These are phyloP conservation scores for Oreochromis tanganicae DNA, from an alignment of 2,113 vertebrate species.

Conservation along the genomic window DNA sequence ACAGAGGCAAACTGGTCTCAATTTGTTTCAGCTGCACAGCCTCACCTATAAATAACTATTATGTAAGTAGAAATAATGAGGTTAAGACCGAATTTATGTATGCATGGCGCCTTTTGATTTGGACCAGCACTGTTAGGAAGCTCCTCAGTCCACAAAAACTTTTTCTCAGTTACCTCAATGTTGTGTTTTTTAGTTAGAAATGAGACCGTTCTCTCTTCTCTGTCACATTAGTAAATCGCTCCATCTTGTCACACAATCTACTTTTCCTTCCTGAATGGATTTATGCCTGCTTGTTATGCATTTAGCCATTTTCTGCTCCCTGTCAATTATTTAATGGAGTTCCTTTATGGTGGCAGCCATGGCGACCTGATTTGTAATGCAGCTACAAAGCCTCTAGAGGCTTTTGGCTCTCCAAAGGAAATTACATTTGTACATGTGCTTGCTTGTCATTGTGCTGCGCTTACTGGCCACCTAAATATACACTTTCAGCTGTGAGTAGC, in stretches of 20 bases:
- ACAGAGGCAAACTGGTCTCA: not conserved
- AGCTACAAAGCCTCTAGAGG: not conserved
- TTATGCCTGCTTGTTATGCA: not conserved
- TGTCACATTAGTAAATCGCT: not conserved
- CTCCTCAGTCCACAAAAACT: not conserved
- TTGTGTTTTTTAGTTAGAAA: not conserved
- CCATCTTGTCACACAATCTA: not conserved
- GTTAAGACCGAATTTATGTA: not conserved
- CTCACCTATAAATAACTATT: not conserved
- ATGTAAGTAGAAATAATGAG: not conserved
- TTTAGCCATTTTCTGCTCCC: not conserved
- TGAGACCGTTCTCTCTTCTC: not conserved
- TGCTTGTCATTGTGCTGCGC: not conserved
- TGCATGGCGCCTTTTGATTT: not conserved
- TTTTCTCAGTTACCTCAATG: not conserved
- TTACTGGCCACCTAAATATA: not conserved
- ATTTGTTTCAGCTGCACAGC: not conserved
- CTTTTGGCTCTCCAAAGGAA: not conserved
- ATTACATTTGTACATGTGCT: not conserved
- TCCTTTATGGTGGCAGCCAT: constrained; percentile 17
- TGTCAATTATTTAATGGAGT: constrained; percentile 18
- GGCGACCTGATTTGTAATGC: constrained; percentile 5
- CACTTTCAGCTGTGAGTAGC: not conserved
- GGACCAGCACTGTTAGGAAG: not conserved
- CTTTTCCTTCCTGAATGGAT: not conserved